Base-by-base conservation (phyloP, 2,797 vertebrate species). In the Eospalax fontanierii region DNA sequence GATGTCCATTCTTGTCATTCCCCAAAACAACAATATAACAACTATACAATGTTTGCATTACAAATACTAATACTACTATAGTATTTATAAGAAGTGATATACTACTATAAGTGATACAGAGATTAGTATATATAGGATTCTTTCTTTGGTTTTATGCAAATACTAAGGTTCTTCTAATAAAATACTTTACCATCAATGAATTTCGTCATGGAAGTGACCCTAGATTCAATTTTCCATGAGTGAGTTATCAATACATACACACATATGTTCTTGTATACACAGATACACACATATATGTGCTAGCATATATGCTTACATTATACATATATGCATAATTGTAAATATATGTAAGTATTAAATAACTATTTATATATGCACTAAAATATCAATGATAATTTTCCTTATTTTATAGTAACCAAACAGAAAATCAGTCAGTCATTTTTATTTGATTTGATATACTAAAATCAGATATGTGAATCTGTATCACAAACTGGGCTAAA, bases 101-200 rank as follows among this genome's bases (percentile, higher is more conserved):
- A 33, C 14, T 70, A 61, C 18, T 46, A 10, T 30, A 73, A 70
- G 12, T 33, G 40, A 83, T 84, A 0, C 38, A 75, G 22, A 61
- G 5, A 28, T 73, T 15, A 33, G 43, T 38, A 4, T 24, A 33
- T 24, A 57, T 2, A 40, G 7, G 16, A 68, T 14, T 21, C 61
- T 90, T 14, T 46, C 1, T 40, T 19, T 70, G 10, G 10, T n/a
- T 40, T 19, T 43, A 46, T 46, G 38, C 7, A 86, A 79, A 61
- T 43, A 21, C 2, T 70, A 22, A 19, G 16, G n/a, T n/a, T 1
- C 22, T 35, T 35, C 22, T 46, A 46, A 33, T 70, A 35, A 59
- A 19, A 38, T 2, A 18, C 0, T 1, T 38, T 19, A 35, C 16
- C 1, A 28, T 15, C 11, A 43, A 19, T 70, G 9, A 1, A 61